phyloP scores from a whole-genome alignment of 2,113 vertebrate genomes.

The Dunckerocampus dactyliophorus region DNA sequence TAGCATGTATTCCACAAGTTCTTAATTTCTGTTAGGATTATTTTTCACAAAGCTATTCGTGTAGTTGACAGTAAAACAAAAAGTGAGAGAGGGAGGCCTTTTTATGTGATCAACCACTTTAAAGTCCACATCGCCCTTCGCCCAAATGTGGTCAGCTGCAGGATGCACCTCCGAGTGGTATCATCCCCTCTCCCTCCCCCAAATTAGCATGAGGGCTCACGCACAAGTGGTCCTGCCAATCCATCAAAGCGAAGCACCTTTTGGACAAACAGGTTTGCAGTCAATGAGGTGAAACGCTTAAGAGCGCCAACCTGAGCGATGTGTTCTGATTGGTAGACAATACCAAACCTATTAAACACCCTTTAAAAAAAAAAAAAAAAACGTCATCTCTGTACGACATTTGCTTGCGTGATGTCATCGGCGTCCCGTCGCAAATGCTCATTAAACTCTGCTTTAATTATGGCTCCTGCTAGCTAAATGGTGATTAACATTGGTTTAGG shows the following conservation, averaged over 20 bases:
- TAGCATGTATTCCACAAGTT: too few relatives aligned
- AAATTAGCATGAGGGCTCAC: constrained; percentile 37
- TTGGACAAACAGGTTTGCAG: constrained; percentile 27
- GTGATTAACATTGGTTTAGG: constrained; percentile 57
- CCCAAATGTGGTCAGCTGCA: background rate
- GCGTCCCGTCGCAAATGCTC: constrained; percentile 41
- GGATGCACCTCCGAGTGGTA: constrained; percentile 21
- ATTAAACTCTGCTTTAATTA: constrained; percentile 51
- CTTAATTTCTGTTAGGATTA: too few relatives aligned
- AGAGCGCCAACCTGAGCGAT: background rate
- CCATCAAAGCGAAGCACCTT: constrained; percentile 33
- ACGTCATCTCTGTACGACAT: constrained; percentile 18
- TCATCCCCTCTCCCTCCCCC: constrained; percentile 38
- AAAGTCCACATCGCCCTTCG: constrained; percentile 9
- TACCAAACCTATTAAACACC: constrained; percentile 14
- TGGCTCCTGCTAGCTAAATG: constrained; percentile 41
- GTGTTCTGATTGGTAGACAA: constrained; percentile 26
- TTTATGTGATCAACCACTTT: constrained; percentile 10
- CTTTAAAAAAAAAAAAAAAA: background rate
- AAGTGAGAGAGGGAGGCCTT: background rate
- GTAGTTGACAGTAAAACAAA: background rate
- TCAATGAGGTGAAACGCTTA: constrained; percentile 1
- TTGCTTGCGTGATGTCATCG: constrained; percentile 33
- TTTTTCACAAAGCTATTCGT: too few relatives aligned
- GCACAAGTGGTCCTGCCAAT: constrained; percentile 32